These are phyloP conservation scores for Cataglyphis hispanica DNA, from an alignment of 1,140 invertebrate genomes.

Conservation along the genomic window DNA sequence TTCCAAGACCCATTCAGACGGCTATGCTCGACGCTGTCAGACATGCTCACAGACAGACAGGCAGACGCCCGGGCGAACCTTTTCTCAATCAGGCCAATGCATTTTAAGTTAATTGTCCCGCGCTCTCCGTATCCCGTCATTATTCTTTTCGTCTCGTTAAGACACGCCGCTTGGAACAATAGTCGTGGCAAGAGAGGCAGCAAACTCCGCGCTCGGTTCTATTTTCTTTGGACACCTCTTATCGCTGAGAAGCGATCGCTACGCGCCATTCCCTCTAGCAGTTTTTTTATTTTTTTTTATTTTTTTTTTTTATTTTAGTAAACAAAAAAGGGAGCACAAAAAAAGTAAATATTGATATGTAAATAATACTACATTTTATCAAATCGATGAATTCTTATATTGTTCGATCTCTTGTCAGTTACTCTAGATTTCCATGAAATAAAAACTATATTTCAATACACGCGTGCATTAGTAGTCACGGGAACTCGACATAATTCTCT, in stretches of 20 bases:
- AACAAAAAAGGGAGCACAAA: background rate
- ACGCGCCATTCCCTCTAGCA: background rate
- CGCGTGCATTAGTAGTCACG: background rate
- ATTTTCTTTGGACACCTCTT: constrained; percentile 12
- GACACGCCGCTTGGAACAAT: constrained; percentile 5
- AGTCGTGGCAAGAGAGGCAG: constrained; percentile 1
- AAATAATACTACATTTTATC: background rate
- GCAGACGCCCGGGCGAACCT: constrained; percentile 75
- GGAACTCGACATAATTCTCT: constrained; percentile 7
- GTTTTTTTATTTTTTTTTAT: too few relatives aligned
- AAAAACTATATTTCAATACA: constrained; percentile 29
- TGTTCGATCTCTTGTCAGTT: background rate
- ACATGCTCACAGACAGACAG: constrained; percentile 83
- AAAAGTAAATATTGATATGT: background rate
- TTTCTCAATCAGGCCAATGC: constrained; percentile 77
- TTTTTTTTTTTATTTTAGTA: background rate
- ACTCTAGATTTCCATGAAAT: background rate
- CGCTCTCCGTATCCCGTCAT: constrained; percentile 73
- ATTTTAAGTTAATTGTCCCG: constrained; percentile 80
- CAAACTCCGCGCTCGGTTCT: background rate
- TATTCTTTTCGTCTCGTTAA: constrained; percentile 56
- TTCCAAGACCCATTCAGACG: constrained; percentile 83
- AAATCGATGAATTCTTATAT: constrained; percentile 6
- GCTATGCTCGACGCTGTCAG: constrained; percentile 83
- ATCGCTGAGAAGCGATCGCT: background rate